phyloP scores from a whole-genome alignment of 2,797 vertebrate species.

The Poliocrania exsul region DNA sequence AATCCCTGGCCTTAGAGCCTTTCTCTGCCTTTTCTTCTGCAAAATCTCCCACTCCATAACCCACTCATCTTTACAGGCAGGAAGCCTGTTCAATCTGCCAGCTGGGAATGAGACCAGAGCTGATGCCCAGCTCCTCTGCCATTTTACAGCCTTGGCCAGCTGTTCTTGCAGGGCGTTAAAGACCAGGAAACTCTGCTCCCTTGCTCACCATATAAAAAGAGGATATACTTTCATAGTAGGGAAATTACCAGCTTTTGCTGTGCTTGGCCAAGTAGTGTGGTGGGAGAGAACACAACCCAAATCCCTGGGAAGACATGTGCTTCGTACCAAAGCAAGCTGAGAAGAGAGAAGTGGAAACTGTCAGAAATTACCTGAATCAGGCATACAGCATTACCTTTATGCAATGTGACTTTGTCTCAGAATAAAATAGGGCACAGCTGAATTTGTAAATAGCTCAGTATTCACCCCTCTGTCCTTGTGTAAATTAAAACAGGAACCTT shows the following conservation, averaged over 20 bases:
- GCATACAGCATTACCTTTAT: conserved; percentile 19
- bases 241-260: not conserved
- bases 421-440: conserved; percentile 55
- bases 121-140: not conserved
- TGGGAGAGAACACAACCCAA: not conserved
- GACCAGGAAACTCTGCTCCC: not conserved
- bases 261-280: not conserved
- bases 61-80: not conserved
- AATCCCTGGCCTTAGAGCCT: not conserved
- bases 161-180: not conserved
- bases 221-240: not conserved
- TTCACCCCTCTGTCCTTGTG: conserved; percentile 44
- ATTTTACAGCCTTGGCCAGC: not conserved
- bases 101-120: not conserved
- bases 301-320: not conserved
- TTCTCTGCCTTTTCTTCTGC: not conserved
- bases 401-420: conserved; percentile 65
- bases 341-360: conserved; percentile 15
- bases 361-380: conserved; percentile 53
- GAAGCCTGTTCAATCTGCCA: not conserved
- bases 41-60: not conserved
- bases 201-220: not conserved
- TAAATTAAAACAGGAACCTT: conserved; percentile 50
- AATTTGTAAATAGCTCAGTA: conserved; percentile 42
- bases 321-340: conserved; percentile 15